Conservation (phyloP, 2,888 invertebrate genomes). For the Biston betularia region DNA sequence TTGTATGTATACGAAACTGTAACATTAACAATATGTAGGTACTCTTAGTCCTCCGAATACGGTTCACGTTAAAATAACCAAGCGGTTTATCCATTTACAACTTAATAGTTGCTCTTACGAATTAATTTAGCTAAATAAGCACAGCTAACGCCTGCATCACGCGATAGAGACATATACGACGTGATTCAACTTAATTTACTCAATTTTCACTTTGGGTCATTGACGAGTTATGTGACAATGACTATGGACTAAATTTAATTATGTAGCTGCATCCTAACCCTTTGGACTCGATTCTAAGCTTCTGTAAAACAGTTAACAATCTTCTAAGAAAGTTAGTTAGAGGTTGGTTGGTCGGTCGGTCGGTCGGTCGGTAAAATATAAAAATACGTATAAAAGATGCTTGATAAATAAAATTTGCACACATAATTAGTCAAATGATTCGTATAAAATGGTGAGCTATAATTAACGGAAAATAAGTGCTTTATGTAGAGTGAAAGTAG, state of each 20-base stretch:
- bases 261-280: constrained; percentile 55
- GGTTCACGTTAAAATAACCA: neutral
- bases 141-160: constrained; percentile 64
- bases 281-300: constrained; percentile 17
- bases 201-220: constrained; percentile 75
- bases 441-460: no score
- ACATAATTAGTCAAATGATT: no score
- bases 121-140: constrained; percentile 42
- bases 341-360: no score
- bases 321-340: neutral
- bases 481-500: no score
- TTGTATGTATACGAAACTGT: no score
- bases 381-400: no score
- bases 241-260: constrained; percentile 84
- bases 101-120: neutral
- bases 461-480: no score
- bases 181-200: constrained; percentile 80
- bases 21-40: neutral
- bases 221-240: constrained; percentile 70
- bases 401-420: no score
- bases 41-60: neutral
- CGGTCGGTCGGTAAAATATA: no score
- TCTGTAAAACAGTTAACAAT: constrained; percentile 14
- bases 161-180: constrained; percentile 68
- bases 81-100: constrained; percentile 3